These are phyloP conservation scores for Gymnopithys bicolor DNA, from an alignment of 2,797 vertebrate species.

Conservation along the genomic window DNA sequence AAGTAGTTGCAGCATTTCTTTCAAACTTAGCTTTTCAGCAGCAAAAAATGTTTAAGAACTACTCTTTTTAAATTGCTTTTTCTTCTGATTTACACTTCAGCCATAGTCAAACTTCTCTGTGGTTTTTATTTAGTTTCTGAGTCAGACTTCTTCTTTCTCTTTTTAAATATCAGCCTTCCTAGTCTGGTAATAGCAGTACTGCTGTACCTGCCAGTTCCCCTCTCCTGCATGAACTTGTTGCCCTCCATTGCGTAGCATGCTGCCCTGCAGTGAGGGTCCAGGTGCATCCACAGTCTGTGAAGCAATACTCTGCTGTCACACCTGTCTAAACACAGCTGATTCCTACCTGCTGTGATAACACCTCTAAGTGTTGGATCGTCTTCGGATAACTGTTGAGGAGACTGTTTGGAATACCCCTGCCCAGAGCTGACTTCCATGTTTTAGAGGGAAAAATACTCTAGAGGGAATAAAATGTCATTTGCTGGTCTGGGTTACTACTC, in stretches of 20 bases:
- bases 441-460: not conserved
- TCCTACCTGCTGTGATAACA: not conserved
- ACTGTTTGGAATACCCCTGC: not conserved
- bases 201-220: not conserved
- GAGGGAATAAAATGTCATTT: not conserved
- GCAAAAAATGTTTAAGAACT: not conserved
- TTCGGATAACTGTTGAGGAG: not conserved
- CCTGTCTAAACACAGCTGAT: not conserved
- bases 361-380: not conserved
- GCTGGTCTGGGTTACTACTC: not conserved
- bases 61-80: not conserved
- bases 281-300: not conserved
- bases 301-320: not conserved
- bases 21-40: not conserved
- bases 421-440: not conserved
- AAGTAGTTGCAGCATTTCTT: not conserved
- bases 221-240: not conserved
- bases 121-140: constrained; percentile 29
- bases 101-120: not conserved
- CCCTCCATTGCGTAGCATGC: rapidly evolving
- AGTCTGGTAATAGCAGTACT: not conserved
- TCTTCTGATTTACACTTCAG: not conserved
- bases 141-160: constrained; percentile 13
- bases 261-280: not conserved
- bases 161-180: not conserved